Percentiles rank a stretch among this genome's conserved stretches.
Conservation (phyloP, 2,113 vertebrate species). For the Pica pica region DNA sequence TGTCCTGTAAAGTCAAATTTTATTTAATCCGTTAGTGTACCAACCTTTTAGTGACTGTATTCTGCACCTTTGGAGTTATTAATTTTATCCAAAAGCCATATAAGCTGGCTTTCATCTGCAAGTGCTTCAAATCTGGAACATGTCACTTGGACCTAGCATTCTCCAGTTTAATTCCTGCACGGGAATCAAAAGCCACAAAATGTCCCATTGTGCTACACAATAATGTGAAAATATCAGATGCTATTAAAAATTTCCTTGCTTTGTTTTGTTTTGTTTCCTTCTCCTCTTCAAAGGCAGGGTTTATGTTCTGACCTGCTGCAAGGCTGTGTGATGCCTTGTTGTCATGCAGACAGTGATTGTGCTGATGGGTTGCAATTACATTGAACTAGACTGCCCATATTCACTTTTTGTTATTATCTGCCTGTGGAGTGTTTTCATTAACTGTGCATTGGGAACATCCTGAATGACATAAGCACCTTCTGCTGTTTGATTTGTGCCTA, state of each 20-base stretch:
- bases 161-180: not conserved
- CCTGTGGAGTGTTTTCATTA: constrained; percentile 50
- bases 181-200: not conserved
- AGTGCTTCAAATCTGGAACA: not conserved
- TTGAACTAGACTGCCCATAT: not conserved
- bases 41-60: constrained; percentile 3
- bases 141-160: not conserved
- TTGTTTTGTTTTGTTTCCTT: not conserved
- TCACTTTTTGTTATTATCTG: constrained; percentile 30
- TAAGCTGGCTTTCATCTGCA: constrained; percentile 31
- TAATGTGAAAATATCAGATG: not conserved
- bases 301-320: not conserved
- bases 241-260: not conserved
- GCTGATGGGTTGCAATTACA: not conserved
- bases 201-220: not conserved
- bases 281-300: not conserved
- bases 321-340: not conserved
- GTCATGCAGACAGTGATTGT: constrained; percentile 5
- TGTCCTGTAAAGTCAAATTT: constrained; percentile 47
- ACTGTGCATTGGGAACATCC: constrained; percentile 8
- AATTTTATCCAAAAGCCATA: constrained; percentile 48
- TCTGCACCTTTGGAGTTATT: not conserved
- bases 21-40: constrained; percentile 53
- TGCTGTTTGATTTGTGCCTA: not conserved
- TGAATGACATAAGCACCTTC: constrained; percentile 41